These are phyloP conservation scores for Bicyclus anynana DNA, from an alignment of 1,140 invertebrate species.

Conservation along the genomic window DNA sequence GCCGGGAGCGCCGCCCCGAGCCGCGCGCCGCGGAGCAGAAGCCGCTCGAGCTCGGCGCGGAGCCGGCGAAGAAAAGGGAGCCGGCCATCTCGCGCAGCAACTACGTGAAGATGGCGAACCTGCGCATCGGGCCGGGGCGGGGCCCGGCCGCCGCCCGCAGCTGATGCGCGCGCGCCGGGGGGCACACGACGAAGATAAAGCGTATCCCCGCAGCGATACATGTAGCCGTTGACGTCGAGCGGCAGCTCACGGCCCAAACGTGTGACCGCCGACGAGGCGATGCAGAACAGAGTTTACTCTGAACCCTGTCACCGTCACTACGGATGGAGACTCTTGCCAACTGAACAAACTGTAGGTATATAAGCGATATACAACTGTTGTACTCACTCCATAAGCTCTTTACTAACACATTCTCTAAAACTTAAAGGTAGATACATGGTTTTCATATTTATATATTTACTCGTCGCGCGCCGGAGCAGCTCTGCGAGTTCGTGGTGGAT, in stretches of 20 bases:
- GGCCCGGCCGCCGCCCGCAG: slow-evolving; percentile 2
- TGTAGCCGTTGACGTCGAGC: no score
- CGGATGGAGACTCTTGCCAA: slow-evolving; percentile 57
- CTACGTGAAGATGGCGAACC: slow-evolving; percentile 70
- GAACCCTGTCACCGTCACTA: no score
- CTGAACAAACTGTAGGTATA: slow-evolving; percentile 16
- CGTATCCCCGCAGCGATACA: no score
- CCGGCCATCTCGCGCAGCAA: slow-evolving; percentile 63
- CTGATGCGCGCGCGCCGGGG: slow-evolving; percentile 16
- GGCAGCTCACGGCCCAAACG: no score
- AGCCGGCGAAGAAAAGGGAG: slow-evolving; percentile 37
- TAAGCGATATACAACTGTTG: slow-evolving; percentile 52
- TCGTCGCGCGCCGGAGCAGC: no score
- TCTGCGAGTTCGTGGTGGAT: no score
- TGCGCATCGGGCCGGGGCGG: slow-evolving; percentile 56
- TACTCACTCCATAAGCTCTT: slow-evolving; percentile 21
- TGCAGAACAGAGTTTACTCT: no score
- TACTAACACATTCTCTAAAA: not conserved
- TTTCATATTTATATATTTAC: no score
- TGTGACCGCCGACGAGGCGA: no score
- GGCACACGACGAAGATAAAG: slow-evolving; percentile 24
- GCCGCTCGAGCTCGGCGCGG: no score
- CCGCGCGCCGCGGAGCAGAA: no score
- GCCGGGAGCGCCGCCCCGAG: slow-evolving; percentile 45
- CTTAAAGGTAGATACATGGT: no score